Percentiles rank a stretch among this genome's conserved stretches.
phyloP scores from a whole-genome alignment of 2,888 invertebrate species.

The Apodemia duryi region DNA sequence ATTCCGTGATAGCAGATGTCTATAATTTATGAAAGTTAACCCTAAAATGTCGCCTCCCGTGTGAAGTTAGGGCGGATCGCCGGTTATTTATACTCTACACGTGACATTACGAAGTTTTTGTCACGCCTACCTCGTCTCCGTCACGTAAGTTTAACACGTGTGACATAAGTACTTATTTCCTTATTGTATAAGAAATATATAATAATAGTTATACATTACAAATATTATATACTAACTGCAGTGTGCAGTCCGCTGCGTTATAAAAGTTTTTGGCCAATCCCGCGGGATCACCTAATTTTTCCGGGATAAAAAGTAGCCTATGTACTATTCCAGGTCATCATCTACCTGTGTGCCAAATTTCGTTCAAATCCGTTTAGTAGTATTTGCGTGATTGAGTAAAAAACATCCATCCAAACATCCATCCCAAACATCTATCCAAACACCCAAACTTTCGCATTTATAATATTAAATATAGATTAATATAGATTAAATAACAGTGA shows the following conservation, averaged over 20 bases:
- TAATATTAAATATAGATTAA: too few species aligned
- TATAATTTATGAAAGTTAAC: slow-evolving; percentile 5
- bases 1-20: neutral
- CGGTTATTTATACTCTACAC: slow-evolving; percentile 9
- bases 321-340: too few species aligned
- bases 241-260: too few species aligned
- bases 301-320: too few species aligned
- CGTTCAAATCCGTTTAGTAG: too few species aligned
- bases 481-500: neutral
- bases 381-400: too few species aligned
- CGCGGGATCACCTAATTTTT: too few species aligned
- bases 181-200: neutral
- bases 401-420: too few species aligned
- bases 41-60: slow-evolving; percentile 6
- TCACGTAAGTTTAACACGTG: slow-evolving; percentile 4
- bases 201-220: neutral
- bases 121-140: slow-evolving; percentile 1
- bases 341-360: too few species aligned
- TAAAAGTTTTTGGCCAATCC: too few species aligned
- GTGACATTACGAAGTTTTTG: slow-evolving; percentile 6
- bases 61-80: slow-evolving; percentile 3
- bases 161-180: slow-evolving; percentile 4
- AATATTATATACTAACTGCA: neutral
- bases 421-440: too few species aligned
- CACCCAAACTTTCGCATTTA: too few species aligned